Base-by-base conservation (phyloP, 2,797 vertebrate genomes). In the Aulostomus chinensis region DNA sequence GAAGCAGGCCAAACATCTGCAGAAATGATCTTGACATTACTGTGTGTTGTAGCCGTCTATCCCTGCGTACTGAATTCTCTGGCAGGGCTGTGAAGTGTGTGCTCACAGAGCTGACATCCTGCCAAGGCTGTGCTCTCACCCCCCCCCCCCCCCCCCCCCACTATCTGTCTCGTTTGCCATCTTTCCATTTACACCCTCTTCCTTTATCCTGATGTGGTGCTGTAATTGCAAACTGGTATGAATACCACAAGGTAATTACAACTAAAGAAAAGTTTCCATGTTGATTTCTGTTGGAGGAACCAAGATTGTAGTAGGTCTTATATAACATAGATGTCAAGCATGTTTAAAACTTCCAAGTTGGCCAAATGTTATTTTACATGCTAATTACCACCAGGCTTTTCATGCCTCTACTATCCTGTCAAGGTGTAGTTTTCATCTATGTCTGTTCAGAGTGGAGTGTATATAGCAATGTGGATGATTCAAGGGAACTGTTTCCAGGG, bases 41-140 rank as follows among this genome's bases (percentile, higher is more conserved):
- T 58, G 65, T 58, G 20, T 53, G 41, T 45, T 66, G 56, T 63
- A 57, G 51, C 22, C 53, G 47, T 72, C 58, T 56, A 64, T 68
- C 74, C 58, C 58, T 70, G 66, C 52, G 36, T 81, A 86, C 76
- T 81, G 81, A 85, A 71, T 78, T 75, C 63, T 77, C 75, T 81
- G 73, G 76, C 58, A 51, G 68, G 17, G 52, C 60, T 64, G 58
- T 52, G 76, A 43, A 50, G 66, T 43, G 61, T 76, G 71, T 74
- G 81, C 70, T 83, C 67, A 73, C 69, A 50, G 47, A 62, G 30
- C 50, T 78, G 76, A 90, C 83, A 80, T 58, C 58, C 78, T 64
- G 85, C 86, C 86, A 87, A 74, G 81, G 68, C 55, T 76, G 63
- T 56, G 56, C 55, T 57, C 72, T 77, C 73, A 52, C 41, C 30